Conservation (phyloP, 2,888 invertebrate genomes). For the Oxyscelio sp. region DNA sequence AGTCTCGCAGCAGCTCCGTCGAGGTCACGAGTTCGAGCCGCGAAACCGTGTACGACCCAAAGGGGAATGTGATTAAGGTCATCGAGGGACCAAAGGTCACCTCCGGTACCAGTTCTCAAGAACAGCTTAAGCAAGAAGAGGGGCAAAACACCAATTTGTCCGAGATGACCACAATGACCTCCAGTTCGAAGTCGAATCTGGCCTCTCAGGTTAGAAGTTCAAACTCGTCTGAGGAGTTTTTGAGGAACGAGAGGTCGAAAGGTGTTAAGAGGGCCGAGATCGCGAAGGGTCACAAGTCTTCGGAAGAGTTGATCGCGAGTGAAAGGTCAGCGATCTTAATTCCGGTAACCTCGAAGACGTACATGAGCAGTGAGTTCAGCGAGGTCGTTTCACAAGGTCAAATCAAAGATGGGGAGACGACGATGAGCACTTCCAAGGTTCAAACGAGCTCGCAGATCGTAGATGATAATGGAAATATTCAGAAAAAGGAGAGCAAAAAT, state of each 20-base stretch:
- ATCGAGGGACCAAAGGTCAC: conserved; percentile 80
- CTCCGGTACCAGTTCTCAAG: conserved; percentile 29
- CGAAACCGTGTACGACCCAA: conserved; percentile 84
- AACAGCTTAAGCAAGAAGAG: conserved; percentile 57
- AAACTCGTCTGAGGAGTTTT: conserved; percentile 53
- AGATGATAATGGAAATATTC: conserved; percentile 82
- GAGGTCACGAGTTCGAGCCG: conserved; percentile 83
- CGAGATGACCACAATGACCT: not conserved
- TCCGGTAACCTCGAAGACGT: conserved; percentile 52
- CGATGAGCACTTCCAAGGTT: conserved; percentile 79
- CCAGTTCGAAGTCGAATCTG: conserved; percentile 35
- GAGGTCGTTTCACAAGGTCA: conserved; percentile 78
- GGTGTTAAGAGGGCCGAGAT: not conserved
- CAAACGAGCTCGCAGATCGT: conserved; percentile 78
- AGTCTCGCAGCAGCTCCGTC: conserved; percentile 81
- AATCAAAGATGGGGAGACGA: conserved; percentile 80
- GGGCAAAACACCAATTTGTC: not conserved
- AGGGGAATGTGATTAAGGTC: conserved; percentile 83
- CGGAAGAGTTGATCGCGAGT: conserved; percentile 14
- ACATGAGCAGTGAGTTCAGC: conserved; percentile 79
- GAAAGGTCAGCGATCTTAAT: conserved; percentile 20
- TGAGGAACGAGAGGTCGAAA: conserved; percentile 11
- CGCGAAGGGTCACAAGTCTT: not conserved
- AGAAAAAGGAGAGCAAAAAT: conserved; percentile 79
- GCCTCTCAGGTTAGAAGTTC: conserved; percentile 3